Conservation (phyloP, 1,140 invertebrate species). For the Leptinotarsa lineolata region DNA sequence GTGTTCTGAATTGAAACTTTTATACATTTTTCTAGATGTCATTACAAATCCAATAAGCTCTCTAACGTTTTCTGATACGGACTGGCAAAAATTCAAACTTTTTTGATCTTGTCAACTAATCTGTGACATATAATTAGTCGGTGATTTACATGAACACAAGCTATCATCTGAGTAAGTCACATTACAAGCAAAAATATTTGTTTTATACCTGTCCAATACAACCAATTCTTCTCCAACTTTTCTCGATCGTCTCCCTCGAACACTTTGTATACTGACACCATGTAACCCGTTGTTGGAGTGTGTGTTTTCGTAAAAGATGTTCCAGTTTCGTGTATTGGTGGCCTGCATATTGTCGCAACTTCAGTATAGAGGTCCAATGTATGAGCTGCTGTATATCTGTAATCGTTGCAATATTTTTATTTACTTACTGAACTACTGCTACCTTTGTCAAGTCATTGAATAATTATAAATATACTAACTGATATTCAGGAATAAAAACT, state of each 20-base stretch:
- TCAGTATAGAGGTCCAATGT: slow-evolving; percentile 85
- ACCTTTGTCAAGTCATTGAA: no score
- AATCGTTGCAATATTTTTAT: neutral
- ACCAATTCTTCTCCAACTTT: slow-evolving; percentile 89
- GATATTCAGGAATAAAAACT: no score
- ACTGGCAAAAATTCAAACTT: no score
- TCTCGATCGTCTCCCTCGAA: slow-evolving; percentile 91
- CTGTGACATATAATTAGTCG: no score
- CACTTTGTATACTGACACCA: slow-evolving; percentile 91
- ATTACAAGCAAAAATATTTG: slow-evolving; percentile 61
- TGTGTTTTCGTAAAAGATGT: slow-evolving; percentile 73
- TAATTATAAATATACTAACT: no score
- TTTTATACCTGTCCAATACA: slow-evolving; percentile 86
- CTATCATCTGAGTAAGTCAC: no score
- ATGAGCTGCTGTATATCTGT: slow-evolving; percentile 77
- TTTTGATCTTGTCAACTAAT: no score
- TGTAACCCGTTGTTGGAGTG: slow-evolving; percentile 82
- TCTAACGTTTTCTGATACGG: no score
- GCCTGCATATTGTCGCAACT: slow-evolving; percentile 86
- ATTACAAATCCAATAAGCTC: no score
- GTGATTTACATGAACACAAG: no score
- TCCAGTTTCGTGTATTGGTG: slow-evolving; percentile 76
- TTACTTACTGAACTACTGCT: neutral
- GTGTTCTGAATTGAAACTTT: no score
- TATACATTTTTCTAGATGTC: no score